Evolutionary conservation across 2,113 vertebrate genomes (phyloP), one percentile per base, ranked within the genome.

Genomic region (Machaerirhynchus nigripectus): DNA sequence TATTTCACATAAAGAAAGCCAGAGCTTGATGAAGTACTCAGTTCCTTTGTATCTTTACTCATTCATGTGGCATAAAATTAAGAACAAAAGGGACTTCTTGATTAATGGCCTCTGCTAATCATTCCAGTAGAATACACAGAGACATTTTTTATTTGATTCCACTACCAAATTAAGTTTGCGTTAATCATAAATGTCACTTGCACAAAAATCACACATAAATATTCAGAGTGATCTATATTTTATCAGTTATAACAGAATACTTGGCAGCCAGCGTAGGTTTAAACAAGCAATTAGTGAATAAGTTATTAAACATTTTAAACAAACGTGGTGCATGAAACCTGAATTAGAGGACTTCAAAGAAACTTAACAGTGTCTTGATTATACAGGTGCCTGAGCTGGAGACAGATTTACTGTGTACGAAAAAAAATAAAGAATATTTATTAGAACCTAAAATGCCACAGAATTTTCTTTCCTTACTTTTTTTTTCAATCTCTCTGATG

Each of bases 241-340:
- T 98, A 98, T 97, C 95, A 96, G 83, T 94, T 91, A 74, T 90
- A 97, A 95, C 86, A 97, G 85, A 97, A 97, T 93, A 42, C 82
- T 97, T 97, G 83, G 88, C 94, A 98, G 85, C 39, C 79, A 95
- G 64, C 80, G 39, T 95, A 68, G 70, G 49, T 95, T 98, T 98
- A 97, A 98, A 97, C 83, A 98, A 98, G 91, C 94, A 97, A 98
- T 98, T 98, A 98, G 83, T 87, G 77, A 84, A 85, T 88, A 97
- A 81, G 92, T 96, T 98, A 98, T 96, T 97, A 97, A 97, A 96
- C 84, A 96, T 97, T 97, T 98, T 97, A 95, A 97, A 96, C 52
- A 98, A 97, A 96, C 90, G 80, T 80, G 69, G 65, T 90, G 46
- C 82, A 92, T 92, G 94, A 97, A 97, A 95, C 65, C n/a, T 49